Evolutionary conservation across 2,888 invertebrate genomes (phyloP), one percentile per base, ranked within the genome.

Genomic region (Papilio elwesi): DNA sequence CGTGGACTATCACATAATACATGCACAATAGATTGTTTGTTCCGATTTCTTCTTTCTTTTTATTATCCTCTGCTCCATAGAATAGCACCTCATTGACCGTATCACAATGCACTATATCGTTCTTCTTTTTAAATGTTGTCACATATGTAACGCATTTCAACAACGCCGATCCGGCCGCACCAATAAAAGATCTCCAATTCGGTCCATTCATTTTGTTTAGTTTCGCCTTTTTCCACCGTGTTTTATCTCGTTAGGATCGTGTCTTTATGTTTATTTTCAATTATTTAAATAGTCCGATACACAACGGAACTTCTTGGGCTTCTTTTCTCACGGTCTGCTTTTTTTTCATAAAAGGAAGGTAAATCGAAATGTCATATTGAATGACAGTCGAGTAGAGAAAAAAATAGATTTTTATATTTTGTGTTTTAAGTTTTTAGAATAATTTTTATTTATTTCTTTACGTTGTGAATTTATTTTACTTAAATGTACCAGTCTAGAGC

Each of bases 1-100:
- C 89, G 73, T 87, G 85, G 11, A 83, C 78, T 66, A 90, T 80
- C 13, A 89, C 77, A 74, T 87, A 88, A 72, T 84, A 83, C 71
- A 90, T 87, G 74, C 88, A 88, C 66, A 83, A 80, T 6, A 90
- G 78, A 77, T 91, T 90, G 70, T 86, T 83, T 43, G 87, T 76
- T 13, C 87, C 89, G 15, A 83, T 76, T 79, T 86, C 77, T 71
- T 81, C 80, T 65, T 75, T 83, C 48, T 75, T 76, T 47, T 83
- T 79, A 68, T 83, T 82, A 49, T 85, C 81, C 7, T 82, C 81
- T 11, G 79, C 82, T 63, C 90, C 90, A 74, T 90, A 90, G 55
- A 90, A 82, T 67, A 91, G 78, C 2, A 91, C 81, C 80, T 89
- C 87, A 78, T 90, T 88, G 12, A 90, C 81, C 1, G 76, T 52